These are phyloP conservation scores for Rhombomys opimus DNA, from an alignment of 2,113 vertebrate species.

Conservation along the genomic window DNA sequence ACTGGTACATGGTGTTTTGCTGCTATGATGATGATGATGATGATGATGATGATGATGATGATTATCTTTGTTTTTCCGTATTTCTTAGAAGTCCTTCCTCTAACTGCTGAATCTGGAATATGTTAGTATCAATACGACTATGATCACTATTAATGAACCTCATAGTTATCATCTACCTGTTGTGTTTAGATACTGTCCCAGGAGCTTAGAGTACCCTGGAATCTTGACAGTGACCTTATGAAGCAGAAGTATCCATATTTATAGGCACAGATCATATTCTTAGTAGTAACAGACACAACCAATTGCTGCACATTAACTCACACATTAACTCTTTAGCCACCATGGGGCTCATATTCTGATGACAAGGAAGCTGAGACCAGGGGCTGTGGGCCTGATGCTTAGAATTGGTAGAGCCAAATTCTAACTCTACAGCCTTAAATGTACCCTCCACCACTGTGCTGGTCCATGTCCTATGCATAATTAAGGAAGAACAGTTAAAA, in stretches of 20 bases:
- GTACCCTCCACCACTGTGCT: neutral
- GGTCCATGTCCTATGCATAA: neutral
- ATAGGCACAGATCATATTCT: neutral
- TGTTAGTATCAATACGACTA: neutral
- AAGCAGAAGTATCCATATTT: neutral
- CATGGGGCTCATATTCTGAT: neutral
- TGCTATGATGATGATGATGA: neutral
- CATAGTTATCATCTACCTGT: neutral
- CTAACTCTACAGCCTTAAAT: neutral
- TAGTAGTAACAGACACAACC: neutral
- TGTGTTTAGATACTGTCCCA: neutral
- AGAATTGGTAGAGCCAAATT: neutral
- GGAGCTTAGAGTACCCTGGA: neutral
- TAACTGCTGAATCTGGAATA: neutral
- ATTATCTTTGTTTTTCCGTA: neutral
- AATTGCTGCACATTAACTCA: neutral
- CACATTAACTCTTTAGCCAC: neutral
- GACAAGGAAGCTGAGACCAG: neutral
- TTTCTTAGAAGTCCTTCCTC: neutral
- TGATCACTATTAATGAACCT: neutral
- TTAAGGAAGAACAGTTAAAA: neutral
- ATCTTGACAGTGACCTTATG: neutral
- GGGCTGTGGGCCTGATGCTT: neutral
- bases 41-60: too few relatives aligned
- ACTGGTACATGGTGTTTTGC: neutral